Conservation (phyloP, 2,797 vertebrate genomes). For the Uromys caudimaculatus region DNA sequence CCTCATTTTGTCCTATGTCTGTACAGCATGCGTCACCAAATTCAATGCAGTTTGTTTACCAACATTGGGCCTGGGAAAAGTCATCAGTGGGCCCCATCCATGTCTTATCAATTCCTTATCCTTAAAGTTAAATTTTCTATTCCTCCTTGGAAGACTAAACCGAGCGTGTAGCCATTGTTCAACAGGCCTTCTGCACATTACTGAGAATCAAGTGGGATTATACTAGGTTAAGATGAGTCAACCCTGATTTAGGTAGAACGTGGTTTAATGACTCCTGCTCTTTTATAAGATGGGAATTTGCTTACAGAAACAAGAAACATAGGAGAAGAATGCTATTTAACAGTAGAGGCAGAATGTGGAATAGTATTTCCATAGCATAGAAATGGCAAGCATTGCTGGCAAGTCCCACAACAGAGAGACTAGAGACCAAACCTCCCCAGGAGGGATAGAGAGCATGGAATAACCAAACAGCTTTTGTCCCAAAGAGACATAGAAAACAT, state of each 20-base stretch:
- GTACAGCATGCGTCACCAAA: rapidly evolving
- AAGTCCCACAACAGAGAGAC: not conserved
- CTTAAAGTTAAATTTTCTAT: not conserved
- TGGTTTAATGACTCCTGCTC: not conserved
- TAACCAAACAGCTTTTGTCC: not conserved
- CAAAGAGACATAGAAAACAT: not conserved
- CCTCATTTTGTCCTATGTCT: not conserved
- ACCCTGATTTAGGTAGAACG: not conserved
- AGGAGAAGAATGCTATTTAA: not conserved
- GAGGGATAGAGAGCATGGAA: not conserved
- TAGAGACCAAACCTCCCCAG: not conserved
- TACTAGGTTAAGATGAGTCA: not conserved
- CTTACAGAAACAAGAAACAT: not conserved
- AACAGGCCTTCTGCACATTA: not conserved
- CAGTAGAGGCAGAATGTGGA: not conserved
- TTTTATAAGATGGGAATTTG: not conserved
- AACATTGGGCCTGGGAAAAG: not conserved
- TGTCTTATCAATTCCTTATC: not conserved
- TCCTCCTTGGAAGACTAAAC: not conserved
- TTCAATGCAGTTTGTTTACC: not conserved
- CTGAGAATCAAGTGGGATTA: not conserved
- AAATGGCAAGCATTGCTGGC: not conserved
- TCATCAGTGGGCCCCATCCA: no score
- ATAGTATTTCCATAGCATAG: not conserved
- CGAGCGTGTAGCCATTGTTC: not conserved